Conservation (phyloP, 2,888 invertebrate genomes). For the Tenthredo distinguenda region DNA sequence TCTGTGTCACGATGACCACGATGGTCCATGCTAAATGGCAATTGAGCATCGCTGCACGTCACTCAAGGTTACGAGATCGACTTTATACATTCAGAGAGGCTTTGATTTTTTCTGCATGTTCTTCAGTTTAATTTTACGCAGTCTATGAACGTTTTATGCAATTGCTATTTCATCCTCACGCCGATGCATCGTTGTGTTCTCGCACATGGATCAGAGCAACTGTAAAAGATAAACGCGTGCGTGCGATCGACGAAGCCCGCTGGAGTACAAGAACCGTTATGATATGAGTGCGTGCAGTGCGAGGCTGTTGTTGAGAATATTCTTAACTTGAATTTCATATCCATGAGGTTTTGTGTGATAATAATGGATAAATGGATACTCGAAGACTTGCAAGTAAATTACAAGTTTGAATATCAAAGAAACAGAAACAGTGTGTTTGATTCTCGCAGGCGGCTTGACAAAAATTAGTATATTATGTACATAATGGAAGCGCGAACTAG, state of each 20-base stretch:
- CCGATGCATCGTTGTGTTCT: slow-evolving; percentile 6
- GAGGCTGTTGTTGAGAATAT: background rate
- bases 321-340: background rate
- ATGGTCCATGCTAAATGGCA: background rate
- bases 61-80: background rate
- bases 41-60: background rate
- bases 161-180: background rate
- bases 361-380: background rate
- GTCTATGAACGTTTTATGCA: background rate
- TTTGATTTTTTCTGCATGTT: background rate
- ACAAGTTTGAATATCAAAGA: background rate
- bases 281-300: background rate
- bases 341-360: background rate
- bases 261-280: slow-evolving; percentile 29
- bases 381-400: background rate
- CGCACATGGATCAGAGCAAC: background rate
- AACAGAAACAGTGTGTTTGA: no score
- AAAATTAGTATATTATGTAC: background rate
- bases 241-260: slow-evolving; percentile 5
- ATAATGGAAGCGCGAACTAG: background rate
- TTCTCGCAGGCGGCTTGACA: no score
- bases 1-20: background rate
- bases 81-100: background rate
- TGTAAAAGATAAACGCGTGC: slow-evolving; percentile 17
- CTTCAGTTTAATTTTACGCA: background rate